phyloP scores from a whole-genome alignment of 2,113 vertebrate species.

The Hyaena hyaena region DNA sequence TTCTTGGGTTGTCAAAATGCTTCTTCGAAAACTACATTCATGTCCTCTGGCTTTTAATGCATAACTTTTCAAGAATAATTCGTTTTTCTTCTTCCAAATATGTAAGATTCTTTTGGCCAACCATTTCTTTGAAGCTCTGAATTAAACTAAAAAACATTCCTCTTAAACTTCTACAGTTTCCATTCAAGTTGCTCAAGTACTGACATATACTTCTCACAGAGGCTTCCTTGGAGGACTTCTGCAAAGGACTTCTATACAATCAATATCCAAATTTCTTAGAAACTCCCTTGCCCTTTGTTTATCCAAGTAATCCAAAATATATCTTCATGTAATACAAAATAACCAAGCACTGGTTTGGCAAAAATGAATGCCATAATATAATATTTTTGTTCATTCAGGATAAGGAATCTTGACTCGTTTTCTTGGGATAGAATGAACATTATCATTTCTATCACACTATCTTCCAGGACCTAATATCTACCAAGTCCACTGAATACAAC shows the following conservation, averaged over 20 bases:
- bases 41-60: neutral
- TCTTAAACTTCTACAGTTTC: neutral
- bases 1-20: neutral
- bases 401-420: neutral
- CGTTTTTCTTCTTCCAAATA: neutral
- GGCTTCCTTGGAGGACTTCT: neutral
- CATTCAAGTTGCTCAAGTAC: neutral
- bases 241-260: neutral
- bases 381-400: neutral
- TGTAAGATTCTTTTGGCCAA: neutral
- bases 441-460: neutral
- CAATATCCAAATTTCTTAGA: neutral
- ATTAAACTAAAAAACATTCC: neutral
- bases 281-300: neutral
- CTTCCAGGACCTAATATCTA: neutral
- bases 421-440: neutral
- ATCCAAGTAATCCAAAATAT: neutral
- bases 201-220: neutral
- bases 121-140: neutral
- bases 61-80: neutral
- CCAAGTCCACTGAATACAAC: neutral
- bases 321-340: neutral
- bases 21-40: neutral
- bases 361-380: neutral
- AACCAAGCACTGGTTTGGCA: neutral